A percentile compares a stretch with the other conserved stretches of the same genome.
Evolutionary conservation across 1,140 invertebrate genomes (phyloP).

Genomic region (Diachasmimorpha longicaudata): DNA sequence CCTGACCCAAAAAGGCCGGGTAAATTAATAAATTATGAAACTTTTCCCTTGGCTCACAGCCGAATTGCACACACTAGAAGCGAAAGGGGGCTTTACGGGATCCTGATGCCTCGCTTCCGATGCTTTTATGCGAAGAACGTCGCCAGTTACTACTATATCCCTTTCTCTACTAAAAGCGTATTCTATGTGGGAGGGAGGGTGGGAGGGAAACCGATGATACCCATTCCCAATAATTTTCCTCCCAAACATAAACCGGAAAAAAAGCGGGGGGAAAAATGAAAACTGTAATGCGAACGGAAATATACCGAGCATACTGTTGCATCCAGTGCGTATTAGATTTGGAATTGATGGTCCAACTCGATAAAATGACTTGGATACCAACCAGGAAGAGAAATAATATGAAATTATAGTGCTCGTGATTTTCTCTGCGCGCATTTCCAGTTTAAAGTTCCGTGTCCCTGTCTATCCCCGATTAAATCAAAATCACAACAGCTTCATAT

Average conservation of each 20-base stretch:
- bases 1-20: constrained; percentile 58
- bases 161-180: constrained; percentile 9
- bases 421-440: no score
- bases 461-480: background rate
- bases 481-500: background rate
- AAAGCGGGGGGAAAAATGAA: constrained; percentile 9
- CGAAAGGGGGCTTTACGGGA: constrained; percentile 36
- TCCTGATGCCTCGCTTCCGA: constrained; percentile 39
- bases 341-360: background rate
- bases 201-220: constrained; percentile 19
- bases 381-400: background rate
- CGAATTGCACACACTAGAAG: constrained; percentile 42
- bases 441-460: no score
- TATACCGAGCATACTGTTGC: background rate
- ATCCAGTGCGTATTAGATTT: background rate
- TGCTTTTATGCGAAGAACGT: constrained; percentile 42
- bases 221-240: constrained; percentile 24
- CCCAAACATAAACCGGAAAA: constrained; percentile 15
- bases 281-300: background rate
- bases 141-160: constrained; percentile 25
- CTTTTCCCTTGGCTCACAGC: constrained; percentile 51
- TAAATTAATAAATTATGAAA: constrained; percentile 60
- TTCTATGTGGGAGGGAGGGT: background rate
- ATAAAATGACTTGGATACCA: background rate
- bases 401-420: no score